These are phyloP conservation scores for Ophraella communa DNA, from an alignment of 2,888 invertebrate genomes.

Conservation along the genomic window DNA sequence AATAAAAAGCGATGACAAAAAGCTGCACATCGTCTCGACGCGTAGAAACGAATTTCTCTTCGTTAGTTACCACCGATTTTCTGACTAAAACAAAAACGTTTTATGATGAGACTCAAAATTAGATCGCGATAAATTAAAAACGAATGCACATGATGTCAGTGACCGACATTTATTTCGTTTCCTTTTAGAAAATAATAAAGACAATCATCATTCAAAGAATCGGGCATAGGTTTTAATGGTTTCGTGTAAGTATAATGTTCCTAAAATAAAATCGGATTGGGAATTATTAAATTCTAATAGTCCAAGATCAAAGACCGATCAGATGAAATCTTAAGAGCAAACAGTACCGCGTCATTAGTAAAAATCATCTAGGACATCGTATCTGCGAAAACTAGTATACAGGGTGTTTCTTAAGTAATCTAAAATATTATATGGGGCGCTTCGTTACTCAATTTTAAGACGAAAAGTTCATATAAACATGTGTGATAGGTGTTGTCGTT, in stretches of 20 bases:
- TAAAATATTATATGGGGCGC: too few relatives aligned
- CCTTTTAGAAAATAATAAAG: not conserved
- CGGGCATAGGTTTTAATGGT: not conserved
- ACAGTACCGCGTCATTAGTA: too few relatives aligned
- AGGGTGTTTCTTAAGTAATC: too few relatives aligned
- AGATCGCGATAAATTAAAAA: slow-evolving; percentile 18
- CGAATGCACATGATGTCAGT: slow-evolving; percentile 5
- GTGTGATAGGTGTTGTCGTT: too few relatives aligned
- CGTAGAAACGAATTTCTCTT: not conserved
- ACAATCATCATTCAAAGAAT: not conserved
- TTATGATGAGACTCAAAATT: slow-evolving; percentile 15
- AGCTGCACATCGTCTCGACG: not conserved
- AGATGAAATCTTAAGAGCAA: too few relatives aligned
- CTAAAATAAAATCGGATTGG: not conserved
- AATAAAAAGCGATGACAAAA: too few relatives aligned
- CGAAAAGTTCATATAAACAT: too few relatives aligned
- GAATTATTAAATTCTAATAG: too few relatives aligned
- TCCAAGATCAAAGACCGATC: too few relatives aligned
- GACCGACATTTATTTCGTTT: slow-evolving; percentile 6
- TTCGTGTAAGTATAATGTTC: not conserved
- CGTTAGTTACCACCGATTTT: not conserved
- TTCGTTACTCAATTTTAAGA: too few relatives aligned
- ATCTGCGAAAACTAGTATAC: too few relatives aligned
- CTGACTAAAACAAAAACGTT: slow-evolving; percentile 9
- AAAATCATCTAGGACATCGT: too few relatives aligned